These are phyloP conservation scores for Quadriops clusia DNA, from an alignment of 2,888 invertebrate species.

Conservation along the genomic window DNA sequence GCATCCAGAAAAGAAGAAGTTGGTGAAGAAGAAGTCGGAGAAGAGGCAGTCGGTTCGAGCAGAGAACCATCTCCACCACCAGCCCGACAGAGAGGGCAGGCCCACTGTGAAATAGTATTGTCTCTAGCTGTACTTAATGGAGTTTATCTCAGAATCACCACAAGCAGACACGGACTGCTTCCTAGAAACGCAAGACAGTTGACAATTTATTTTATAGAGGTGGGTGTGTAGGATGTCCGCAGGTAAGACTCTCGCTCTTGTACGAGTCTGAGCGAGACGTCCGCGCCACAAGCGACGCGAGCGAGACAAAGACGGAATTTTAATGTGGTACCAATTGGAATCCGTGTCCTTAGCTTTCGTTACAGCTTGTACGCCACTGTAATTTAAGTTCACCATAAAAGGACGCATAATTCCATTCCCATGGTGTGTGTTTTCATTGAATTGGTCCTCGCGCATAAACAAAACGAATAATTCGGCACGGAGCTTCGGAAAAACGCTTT, in stretches of 20 bases:
- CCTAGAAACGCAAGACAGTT: conserved; percentile 38
- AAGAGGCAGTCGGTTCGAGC: conserved; percentile 1
- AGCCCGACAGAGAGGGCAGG: not conserved
- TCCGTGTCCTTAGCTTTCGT: conserved; percentile 31
- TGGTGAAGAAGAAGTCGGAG: conserved; percentile 2
- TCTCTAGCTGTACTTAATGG: conserved; percentile 39
- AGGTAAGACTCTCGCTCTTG: conserved; percentile 21
- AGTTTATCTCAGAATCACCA: conserved; percentile 37
- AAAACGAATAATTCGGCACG: too few species aligned
- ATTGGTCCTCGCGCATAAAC: conserved; percentile 3
- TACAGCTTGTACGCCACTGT: conserved; percentile 34
- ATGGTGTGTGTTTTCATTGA: conserved; percentile 23
- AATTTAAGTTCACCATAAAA: conserved; percentile 29
- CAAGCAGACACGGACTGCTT: conserved; percentile 31
- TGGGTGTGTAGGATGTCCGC: conserved; percentile 28
- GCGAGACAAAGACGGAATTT: conserved; percentile 25
- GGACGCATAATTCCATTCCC: conserved; percentile 30
- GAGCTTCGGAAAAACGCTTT: too few species aligned
- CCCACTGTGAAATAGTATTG: conserved; percentile 41
- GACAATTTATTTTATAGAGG: conserved; percentile 39
- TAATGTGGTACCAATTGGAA: conserved; percentile 31
- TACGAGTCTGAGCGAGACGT: conserved; percentile 20
- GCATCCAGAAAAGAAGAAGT: conserved; percentile 1
- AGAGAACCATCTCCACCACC: not conserved
- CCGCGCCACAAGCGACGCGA: conserved; percentile 7